These are phyloP conservation scores for Cecidostiba fungosa DNA, from an alignment of 2,888 invertebrate species.

Conservation along the genomic window DNA sequence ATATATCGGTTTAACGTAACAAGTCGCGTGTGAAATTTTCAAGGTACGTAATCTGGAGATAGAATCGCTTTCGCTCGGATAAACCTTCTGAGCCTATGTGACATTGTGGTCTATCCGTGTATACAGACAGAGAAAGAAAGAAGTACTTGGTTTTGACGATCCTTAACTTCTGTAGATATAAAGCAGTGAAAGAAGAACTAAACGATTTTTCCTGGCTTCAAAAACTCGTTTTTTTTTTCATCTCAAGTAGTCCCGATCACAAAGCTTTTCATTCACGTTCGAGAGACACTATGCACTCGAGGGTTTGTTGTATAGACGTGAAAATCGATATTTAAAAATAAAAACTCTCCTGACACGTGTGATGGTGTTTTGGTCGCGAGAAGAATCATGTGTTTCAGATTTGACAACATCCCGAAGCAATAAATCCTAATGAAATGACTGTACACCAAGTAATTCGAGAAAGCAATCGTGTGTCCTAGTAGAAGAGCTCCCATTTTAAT, in stretches of 20 bases:
- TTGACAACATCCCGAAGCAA: not conserved
- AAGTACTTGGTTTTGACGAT: conserved; percentile 44
- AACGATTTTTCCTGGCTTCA: conserved; percentile 38
- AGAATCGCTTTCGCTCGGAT: conserved; percentile 9
- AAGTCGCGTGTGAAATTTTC: not conserved
- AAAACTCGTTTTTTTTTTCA: conserved; percentile 28
- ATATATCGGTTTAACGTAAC: not conserved
- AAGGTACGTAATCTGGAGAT: not conserved
- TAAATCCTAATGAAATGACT: not conserved
- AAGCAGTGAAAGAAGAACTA: conserved; percentile 34
- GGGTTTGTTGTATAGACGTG: not conserved
- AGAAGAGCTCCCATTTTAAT: conserved; percentile 32
- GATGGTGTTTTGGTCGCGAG: conserved; percentile 40
- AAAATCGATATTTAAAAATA: conserved; percentile 10
- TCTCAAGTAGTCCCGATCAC: conserved; percentile 40
- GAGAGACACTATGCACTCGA: too few relatives aligned
- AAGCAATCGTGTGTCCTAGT: conserved; percentile 1
- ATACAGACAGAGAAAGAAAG: not conserved
- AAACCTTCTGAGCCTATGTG: not conserved
- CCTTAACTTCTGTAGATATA: conserved; percentile 51
- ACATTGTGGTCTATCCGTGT: not conserved
- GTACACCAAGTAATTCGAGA: conserved; percentile 19
- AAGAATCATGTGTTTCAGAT: not conserved
- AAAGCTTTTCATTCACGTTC: too few relatives aligned
- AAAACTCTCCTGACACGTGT: conserved; percentile 52